Evolutionary conservation across 92 coral and sea anemone genomes (phyloP).

Genomic region (Phenganax stokvisi): DNA sequence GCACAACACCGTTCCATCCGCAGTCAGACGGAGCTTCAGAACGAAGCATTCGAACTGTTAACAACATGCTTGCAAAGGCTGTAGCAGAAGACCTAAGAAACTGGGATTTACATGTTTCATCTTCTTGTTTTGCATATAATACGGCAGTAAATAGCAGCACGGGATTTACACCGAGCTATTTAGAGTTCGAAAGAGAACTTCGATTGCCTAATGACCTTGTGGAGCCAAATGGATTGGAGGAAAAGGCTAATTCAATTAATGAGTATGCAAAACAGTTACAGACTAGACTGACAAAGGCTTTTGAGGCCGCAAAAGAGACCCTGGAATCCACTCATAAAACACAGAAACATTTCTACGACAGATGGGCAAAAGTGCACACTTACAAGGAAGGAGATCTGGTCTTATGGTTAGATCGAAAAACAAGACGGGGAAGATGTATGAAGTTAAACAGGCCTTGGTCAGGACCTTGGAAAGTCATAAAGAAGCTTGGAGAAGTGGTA

Average conservation of each 20-base stretch:
- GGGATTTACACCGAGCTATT: not conserved
- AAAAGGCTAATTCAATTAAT: constrained; percentile 8
- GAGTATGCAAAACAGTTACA: constrained; percentile 32
- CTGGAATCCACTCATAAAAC: constrained; percentile 28
- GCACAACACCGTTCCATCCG: constrained; percentile 36
- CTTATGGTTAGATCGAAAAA: constrained; percentile 38
- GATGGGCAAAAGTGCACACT: constrained; percentile 47
- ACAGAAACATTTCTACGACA: constrained; percentile 42
- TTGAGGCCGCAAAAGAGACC: not conserved
- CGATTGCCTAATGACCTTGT: constrained; percentile 38
- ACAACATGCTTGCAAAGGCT: constrained; percentile 38
- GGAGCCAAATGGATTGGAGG: constrained; percentile 1
- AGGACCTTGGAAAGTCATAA: constrained; percentile 47
- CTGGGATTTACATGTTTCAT: constrained; percentile 22
- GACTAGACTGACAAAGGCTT: constrained; percentile 19
- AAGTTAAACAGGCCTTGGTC: constrained; percentile 51
- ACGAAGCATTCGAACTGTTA: constrained; percentile 36
- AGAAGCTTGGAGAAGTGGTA: constrained; percentile 42
- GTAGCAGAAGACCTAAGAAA: constrained; percentile 35
- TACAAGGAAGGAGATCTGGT: constrained; percentile 43
- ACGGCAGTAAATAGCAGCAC: constrained; percentile 31
- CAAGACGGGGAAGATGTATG: constrained; percentile 41
- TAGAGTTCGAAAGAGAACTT: constrained; percentile 37
- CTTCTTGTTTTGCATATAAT: constrained; percentile 5
- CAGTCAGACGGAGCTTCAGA: constrained; percentile 46